Evolutionary conservation across 2,113 vertebrate species (phyloP).

Genomic region (Labrus mixtus): DNA sequence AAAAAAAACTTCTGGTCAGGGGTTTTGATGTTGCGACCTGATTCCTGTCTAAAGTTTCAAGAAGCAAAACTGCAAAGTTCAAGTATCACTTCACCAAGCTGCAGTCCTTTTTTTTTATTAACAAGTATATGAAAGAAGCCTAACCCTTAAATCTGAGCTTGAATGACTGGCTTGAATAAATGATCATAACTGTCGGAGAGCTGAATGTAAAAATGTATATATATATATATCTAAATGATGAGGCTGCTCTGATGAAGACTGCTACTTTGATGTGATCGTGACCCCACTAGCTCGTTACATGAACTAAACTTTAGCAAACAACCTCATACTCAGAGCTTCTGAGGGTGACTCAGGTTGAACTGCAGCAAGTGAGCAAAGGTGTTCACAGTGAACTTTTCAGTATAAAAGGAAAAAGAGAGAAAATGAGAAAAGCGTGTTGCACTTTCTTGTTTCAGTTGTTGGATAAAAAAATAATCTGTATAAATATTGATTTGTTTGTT

Average conservation of each 20-base stretch:
- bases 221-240: no score
- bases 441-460: not conserved
- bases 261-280: no score
- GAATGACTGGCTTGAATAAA: not conserved
- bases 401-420: not conserved
- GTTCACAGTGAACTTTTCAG: not conserved
- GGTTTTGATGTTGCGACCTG: not conserved
- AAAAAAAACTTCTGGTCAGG: not conserved
- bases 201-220: no score
- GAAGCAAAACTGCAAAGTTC: slow-evolving; percentile 1
- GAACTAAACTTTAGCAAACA: not conserved
- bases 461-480: not conserved
- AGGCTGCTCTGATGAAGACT: no score
- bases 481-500: slow-evolving; percentile 1
- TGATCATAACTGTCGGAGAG: not conserved
- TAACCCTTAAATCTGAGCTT: no score
- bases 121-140: no score
- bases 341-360: rapidly evolving
- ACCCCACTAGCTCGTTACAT: not conserved
- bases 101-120: no score
- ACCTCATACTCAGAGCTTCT: not conserved
- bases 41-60: slow-evolving; percentile 3
- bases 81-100: not conserved
- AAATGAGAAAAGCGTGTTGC: not conserved
- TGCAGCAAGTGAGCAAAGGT: not conserved